phyloP scores from a whole-genome alignment of 1,140 invertebrate species.

The Drosophila tristis region DNA sequence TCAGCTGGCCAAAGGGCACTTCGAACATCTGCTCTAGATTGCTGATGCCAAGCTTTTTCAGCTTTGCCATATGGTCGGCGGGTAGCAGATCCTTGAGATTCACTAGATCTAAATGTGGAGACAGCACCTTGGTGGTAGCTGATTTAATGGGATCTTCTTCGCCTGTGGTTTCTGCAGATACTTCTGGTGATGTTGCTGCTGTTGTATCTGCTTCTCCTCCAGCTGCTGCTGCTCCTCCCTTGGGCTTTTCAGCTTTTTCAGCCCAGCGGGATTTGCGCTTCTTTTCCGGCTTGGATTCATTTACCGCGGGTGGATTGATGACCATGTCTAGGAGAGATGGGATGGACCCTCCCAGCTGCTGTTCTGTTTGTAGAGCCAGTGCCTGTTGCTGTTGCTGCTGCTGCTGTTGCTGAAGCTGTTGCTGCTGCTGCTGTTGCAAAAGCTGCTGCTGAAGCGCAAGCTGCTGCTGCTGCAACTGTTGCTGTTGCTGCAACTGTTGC shows the following conservation, averaged over 20 bases:
- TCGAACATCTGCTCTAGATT: constrained; percentile 86
- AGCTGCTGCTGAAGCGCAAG: constrained; percentile 5
- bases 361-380: not conserved
- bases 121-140: constrained; percentile 23
- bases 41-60: constrained; percentile 86
- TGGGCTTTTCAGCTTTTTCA: constrained; percentile 44
- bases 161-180: not conserved
- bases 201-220: not conserved
- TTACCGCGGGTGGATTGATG: constrained; percentile 66
- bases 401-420: constrained; percentile 15
- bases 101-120: constrained; percentile 85
- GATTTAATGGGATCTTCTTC: not conserved
- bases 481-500: constrained; percentile 20
- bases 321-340: constrained; percentile 82
- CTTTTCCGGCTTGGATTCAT: constrained; percentile 83
- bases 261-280: constrained; percentile 87
- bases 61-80: constrained; percentile 85
- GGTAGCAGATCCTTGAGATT: constrained; percentile 86
- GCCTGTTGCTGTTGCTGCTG: constrained; percentile 1
- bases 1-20: constrained; percentile 86
- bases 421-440: constrained; percentile 32
- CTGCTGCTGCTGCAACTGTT: constrained; percentile 23
- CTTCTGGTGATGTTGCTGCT: not conserved
- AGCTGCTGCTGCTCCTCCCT: constrained; percentile 2
- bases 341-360: constrained; percentile 39